Evolutionary conservation across 2,888 invertebrate genomes (phyloP).

Genomic region (Stratiomys singularior): DNA sequence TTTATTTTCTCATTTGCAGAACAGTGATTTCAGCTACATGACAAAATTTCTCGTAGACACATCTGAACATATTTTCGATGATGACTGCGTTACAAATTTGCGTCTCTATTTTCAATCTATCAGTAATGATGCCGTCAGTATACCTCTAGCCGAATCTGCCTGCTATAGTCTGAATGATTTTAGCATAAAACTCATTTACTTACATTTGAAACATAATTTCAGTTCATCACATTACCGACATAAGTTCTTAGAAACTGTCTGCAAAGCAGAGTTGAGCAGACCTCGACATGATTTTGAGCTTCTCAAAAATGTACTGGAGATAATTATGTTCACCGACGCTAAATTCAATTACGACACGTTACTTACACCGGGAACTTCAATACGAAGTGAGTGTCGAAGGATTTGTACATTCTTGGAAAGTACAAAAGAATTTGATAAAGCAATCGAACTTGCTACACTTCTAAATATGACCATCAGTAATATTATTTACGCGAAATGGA

Average conservation of each 20-base stretch:
- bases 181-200: conserved; percentile 71
- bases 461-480: conserved; percentile 65
- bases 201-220: conserved; percentile 71
- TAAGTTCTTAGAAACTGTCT: conserved; percentile 71
- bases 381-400: conserved; percentile 63
- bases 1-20: conserved; percentile 65
- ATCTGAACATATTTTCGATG: conserved; percentile 66
- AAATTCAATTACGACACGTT: conserved; percentile 46
- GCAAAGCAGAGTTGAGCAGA: conserved; percentile 69
- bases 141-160: conserved; percentile 62
- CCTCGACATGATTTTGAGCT: conserved; percentile 66
- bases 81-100: conserved; percentile 65
- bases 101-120: conserved; percentile 59
- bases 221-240: conserved; percentile 73
- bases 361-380: not conserved
- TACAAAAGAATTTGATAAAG: conserved; percentile 66
- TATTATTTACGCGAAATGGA: conserved; percentile 67
- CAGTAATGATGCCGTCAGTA: conserved; percentile 59
- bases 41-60: conserved; percentile 71
- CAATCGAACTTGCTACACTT: conserved; percentile 67
- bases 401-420: conserved; percentile 66
- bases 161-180: conserved; percentile 68
- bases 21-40: conserved; percentile 71
- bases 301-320: conserved; percentile 68
- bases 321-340: conserved; percentile 62